Conservation (phyloP, 2,797 vertebrate genomes). For the Discoglossus pictus region DNA sequence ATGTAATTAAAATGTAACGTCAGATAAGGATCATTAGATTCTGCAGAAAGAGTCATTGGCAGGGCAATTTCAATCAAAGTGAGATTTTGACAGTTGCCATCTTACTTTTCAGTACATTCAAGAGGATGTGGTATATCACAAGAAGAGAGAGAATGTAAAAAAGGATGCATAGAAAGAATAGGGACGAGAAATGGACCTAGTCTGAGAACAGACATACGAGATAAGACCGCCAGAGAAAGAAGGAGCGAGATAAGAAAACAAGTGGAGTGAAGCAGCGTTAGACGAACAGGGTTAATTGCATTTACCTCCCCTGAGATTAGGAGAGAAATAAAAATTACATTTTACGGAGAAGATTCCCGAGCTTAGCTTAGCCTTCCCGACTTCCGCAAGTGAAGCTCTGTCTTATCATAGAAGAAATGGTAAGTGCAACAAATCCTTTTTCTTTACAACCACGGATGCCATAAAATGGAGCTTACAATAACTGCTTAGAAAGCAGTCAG, state of each 20-base stretch:
- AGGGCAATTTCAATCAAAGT: slow-evolving; percentile 51
- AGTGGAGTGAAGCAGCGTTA: background rate
- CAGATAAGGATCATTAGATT: slow-evolving; percentile 53
- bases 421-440: slow-evolving; percentile 30
- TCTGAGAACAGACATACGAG: background rate
- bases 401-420: slow-evolving; percentile 27
- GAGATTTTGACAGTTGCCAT: slow-evolving; percentile 45
- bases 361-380: slow-evolving; percentile 9
- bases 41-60: slow-evolving; percentile 50
- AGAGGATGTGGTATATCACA: no score
- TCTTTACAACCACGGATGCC: slow-evolving; percentile 24
- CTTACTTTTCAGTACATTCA: slow-evolving; percentile 16
- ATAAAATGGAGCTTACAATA: slow-evolving; percentile 21
- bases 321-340: slow-evolving; percentile 7
- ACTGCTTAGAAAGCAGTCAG: background rate
- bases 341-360: no score
- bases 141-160: background rate
- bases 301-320: slow-evolving; percentile 9
- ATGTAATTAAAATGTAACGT: slow-evolving; percentile 52
- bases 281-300: slow-evolving; percentile 27
- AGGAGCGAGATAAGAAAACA: background rate
- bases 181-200: background rate
- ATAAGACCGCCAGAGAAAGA: slow-evolving; percentile 9
- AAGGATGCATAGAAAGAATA: background rate
- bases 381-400: slow-evolving; percentile 10